Conservation (phyloP, 2,888 invertebrate species). For the Morpho helenor region DNA sequence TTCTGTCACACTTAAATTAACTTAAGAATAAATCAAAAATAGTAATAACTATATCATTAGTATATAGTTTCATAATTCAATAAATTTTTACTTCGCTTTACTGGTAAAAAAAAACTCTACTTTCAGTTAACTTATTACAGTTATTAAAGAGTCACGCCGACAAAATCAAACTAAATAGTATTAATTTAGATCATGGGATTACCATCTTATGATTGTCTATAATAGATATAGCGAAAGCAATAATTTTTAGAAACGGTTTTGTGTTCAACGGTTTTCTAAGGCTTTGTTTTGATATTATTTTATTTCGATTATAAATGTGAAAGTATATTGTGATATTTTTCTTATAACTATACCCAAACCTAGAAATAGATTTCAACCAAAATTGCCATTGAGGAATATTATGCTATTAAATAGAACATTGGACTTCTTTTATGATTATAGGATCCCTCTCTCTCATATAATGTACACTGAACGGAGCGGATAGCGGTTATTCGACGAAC, state of each 20-base stretch:
- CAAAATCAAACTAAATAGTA: conserved; percentile 1
- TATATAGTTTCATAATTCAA: background rate
- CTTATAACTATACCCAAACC: too few species aligned
- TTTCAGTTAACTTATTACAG: conserved; percentile 5
- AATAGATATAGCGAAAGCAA: conserved; percentile 28
- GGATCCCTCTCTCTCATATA: too few species aligned
- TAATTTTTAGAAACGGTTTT: conserved; percentile 45
- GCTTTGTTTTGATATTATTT: background rate
- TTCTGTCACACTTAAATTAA: background rate
- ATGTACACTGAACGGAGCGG: too few species aligned
- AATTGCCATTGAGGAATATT: too few species aligned
- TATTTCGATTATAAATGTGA: too few species aligned
- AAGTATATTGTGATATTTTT: too few species aligned
- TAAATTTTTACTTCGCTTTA: background rate
- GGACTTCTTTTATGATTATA: too few species aligned
- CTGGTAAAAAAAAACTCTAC: background rate
- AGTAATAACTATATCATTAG: too few species aligned
- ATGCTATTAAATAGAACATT: too few species aligned
- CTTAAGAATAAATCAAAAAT: too few species aligned
- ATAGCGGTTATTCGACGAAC: too few species aligned
- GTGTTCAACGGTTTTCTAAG: conserved; percentile 25
- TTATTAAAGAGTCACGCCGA: background rate
- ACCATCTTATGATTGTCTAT: conserved; percentile 29
- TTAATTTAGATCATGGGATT: conserved; percentile 43
- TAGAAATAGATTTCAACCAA: too few species aligned